phyloP scores from a whole-genome alignment of 2,113 vertebrate genomes.

The Coreoperca whiteheadi region DNA sequence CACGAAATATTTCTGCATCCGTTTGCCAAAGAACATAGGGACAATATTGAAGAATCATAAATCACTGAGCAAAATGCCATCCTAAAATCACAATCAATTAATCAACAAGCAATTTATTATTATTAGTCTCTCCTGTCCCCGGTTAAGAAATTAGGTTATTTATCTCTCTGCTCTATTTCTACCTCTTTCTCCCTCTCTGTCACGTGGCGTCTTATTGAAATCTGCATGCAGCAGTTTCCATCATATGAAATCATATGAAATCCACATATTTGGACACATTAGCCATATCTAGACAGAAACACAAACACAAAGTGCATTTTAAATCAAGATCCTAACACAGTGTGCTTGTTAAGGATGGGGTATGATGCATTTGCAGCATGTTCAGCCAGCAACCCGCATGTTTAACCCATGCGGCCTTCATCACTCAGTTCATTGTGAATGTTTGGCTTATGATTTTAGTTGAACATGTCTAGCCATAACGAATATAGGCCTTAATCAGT shows the following conservation, averaged over 20 bases:
- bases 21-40: constrained; percentile 50
- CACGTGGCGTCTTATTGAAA: constrained; percentile 27
- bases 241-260: constrained; percentile 51
- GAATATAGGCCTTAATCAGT: too few species aligned
- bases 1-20: constrained; percentile 65
- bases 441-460: not conserved
- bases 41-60: constrained; percentile 47
- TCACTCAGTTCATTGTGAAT: constrained; percentile 1
- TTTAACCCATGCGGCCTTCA: constrained; percentile 1
- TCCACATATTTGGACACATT: too few species aligned
- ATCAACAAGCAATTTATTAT: constrained; percentile 34
- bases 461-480: too few species aligned
- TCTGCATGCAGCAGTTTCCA: constrained; percentile 36
- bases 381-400: constrained; percentile 1
- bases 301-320: constrained; percentile 27
- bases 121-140: constrained; percentile 34
- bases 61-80: constrained; percentile 39
- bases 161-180: constrained; percentile 24
- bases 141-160: constrained; percentile 11
- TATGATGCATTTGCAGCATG: constrained; percentile 5
- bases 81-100: constrained; percentile 61
- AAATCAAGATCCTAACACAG: constrained; percentile 23
- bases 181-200: constrained; percentile 8
- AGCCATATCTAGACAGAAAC: too few species aligned
- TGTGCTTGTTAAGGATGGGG: not conserved